Evolutionary conservation across 92 coral and sea anemone species (phyloP), one percentile per base, ranked within the genome.

Genomic region (Epizoanthus illoricatus): DNA sequence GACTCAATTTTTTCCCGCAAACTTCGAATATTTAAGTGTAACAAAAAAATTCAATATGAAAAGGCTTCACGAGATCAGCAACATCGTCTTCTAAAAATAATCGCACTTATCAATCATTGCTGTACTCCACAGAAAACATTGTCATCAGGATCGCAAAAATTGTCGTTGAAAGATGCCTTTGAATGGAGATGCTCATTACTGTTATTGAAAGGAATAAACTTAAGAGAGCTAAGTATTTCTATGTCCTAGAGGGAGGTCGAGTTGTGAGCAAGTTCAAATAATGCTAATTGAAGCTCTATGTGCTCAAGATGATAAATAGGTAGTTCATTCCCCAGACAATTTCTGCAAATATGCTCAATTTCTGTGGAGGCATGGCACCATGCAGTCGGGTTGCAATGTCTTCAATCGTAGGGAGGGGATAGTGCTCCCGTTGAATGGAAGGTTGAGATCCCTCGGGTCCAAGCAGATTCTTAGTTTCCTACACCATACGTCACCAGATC

Each of bases 151-250:
- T 45, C 52, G 52, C 52, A 45, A 45, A 24, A 66, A 66, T n/a
- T 68, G 23, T 70, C 21, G 28, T 70, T 70, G 56, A 70, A 70
- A 70, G 74, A 70, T 70, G 74, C 74, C n/a, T 70, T 70, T 28
- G 47, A 70, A 70, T 70, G 42, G 10, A 7, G 8, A 70, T 40
- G 43, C 42, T 70, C 55, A 70, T 70, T 12, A 70, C 52, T 45
- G 52, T 45, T 45, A 5, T 6, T 45, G 8, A 45, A 45, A 7
- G 52, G 52, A 45, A 1, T 45, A 45, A 45, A 45, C 10, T 45
- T 45, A 45, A 45, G 56, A 41, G 56, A 70, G 74, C 55, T 40
- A 40, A 12, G 74, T 70, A 58, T 70, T 70, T 70, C 74, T 11
- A 12, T 41, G 10, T 70, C 56, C 74, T 58, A 70, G 56, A 43